A percentile compares a stretch with the other conserved stretches of the same genome.
These are phyloP conservation scores for Microcebus ravelobensis DNA, from an alignment of 2,113 vertebrate species.

Conservation along the genomic window DNA sequence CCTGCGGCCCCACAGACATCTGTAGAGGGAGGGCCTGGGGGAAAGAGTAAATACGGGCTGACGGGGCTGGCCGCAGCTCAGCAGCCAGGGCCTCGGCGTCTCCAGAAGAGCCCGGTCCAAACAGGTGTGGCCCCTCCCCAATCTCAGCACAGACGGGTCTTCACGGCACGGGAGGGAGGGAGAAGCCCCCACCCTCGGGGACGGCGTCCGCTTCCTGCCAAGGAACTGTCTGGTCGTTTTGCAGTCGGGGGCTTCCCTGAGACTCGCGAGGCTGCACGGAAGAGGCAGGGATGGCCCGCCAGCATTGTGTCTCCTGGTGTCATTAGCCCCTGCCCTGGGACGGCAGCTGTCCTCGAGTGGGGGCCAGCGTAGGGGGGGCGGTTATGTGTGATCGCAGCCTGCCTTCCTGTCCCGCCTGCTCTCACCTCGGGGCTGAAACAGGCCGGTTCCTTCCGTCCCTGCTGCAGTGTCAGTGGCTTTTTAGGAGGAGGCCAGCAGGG, in stretches of 20 bases:
- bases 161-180: background rate
- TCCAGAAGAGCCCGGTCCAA: background rate
- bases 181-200: background rate
- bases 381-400: background rate
- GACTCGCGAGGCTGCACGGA: background rate
- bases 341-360: background rate
- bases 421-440: background rate
- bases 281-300: background rate
- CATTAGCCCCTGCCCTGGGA: background rate
- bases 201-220: background rate
- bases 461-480: background rate
- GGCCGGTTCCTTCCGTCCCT: background rate
- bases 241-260: background rate
- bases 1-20: background rate
- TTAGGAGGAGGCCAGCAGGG: background rate
- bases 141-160: background rate
- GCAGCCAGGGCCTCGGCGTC: background rate
- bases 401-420: background rate
- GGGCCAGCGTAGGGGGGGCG: background rate
- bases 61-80: background rate
- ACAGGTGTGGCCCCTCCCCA: background rate
- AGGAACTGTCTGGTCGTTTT: background rate
- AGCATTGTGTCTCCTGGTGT: background rate
- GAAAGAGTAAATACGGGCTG: background rate
- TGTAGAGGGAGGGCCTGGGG: background rate